Evolutionary conservation across 2,113 vertebrate species (phyloP), one percentile per base, ranked within the genome.

Genomic region (Marmota monax): DNA sequence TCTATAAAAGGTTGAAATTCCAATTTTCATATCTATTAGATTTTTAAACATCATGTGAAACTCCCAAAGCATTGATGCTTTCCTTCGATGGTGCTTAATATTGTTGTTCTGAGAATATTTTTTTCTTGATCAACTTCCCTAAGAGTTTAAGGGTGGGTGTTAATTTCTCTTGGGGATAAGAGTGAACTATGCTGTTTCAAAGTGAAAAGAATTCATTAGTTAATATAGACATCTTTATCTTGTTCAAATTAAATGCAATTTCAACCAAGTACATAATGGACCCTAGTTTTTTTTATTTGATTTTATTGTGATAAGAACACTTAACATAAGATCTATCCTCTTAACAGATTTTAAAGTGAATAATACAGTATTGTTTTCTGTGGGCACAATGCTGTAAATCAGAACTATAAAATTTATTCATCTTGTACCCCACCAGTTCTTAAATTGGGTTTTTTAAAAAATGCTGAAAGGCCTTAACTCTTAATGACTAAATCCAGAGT

Each of bases 171-270:
- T 53, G 42, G 8, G 45, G 16, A 74, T 18, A 9, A 82, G 20
- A 80, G 67, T 80, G 88, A 88, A 85, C 7, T 84, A 20, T 92
- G 56, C 34, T 78, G 5, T 95, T 93, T 87, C 70, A 95, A 92
- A 90, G 80, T 61, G n/a, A n/a, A 88, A 97, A 94, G 39, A 78
- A 82, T 56, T 73, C 83, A 65, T 74, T 90, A 37, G 73, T 83
- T 91, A 34, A 85, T 74, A 84, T 34, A 93, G 69, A 73, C 63
- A 70, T 34, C 27, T 61, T 61, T 94, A 88, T 27, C 39, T 61
- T 67, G 79, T 67, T 94, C 56, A 92, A 63, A 88, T 90, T 80
- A 11, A 90, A 56, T 69, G 51, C 11, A 82, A 72, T 67, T 97
- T 89, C 83, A 88, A 94, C 63, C 39, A 84, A 84, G 67, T 74